Evolutionary conservation across 2,113 vertebrate genomes (phyloP), one percentile per base, ranked within the genome.

Genomic region (Aspiorhynchus laticeps): DNA sequence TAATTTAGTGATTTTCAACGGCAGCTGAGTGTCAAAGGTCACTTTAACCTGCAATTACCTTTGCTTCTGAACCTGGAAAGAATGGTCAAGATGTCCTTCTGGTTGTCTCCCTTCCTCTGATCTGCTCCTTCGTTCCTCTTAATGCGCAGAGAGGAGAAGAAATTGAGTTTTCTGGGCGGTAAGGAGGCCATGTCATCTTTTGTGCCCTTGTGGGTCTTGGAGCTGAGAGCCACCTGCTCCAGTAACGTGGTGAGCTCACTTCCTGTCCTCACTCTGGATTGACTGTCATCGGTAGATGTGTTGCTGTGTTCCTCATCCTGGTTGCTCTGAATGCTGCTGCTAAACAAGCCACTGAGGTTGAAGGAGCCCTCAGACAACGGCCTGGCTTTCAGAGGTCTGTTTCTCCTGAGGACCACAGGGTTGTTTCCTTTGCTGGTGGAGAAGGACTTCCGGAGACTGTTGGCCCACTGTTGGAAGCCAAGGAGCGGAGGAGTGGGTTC

Each of bases 131-230:
- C 80, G 36, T 48, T 91, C 88, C 93, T 94, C 87, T 90, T 94
- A 65, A 95, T 85, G 80, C 94, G 91, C 85, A 96, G 87, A 0
- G 95, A 95, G 5, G 95, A 95, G 89, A 95, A 96, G 81, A 95
- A 87, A 88, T 93, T 91, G 12, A 95, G 76, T 77, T 90, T 94
- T 67, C 89, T 90, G 41, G 83, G 90, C 0, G 92, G 85, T 74
- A 92, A 59, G 0, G 90, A 86, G 9, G 88, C 87, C 73, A 90
- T 79, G 85, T 93, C 87, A 1, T 93, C 91, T 10, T 87, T 85
- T 61, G 91, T 90, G 48, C 36, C 74, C 9, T 38, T 65, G 4
- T 90, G 86, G 19, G 83, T 85, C 74, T 91, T 90, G 0, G 75
- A 75, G 53, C 84, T 19, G 80, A 94, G 84, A 9, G 93, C 91